Conservation (phyloP, 2,113 vertebrate genomes). For the Myotis davidii region DNA sequence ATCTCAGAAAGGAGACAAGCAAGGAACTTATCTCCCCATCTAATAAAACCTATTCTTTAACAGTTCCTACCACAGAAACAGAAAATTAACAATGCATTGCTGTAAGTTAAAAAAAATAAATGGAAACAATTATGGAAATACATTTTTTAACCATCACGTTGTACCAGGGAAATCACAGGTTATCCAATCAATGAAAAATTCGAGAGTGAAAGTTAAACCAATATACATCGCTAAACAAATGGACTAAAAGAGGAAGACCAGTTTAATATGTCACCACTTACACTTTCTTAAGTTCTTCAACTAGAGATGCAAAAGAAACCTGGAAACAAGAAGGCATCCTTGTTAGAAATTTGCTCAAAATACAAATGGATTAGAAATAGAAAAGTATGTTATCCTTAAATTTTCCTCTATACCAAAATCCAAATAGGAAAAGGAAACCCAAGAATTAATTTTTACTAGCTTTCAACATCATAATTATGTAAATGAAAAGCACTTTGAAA, state of each 20-base stretch:
- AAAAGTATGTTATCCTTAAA: neutral
- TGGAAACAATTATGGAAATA: conserved; percentile 17
- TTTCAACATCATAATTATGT: conserved; percentile 34
- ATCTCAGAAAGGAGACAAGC: neutral
- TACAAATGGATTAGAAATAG: conserved; percentile 40
- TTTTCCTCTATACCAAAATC: conserved; percentile 34
- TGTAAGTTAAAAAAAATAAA: conserved; percentile 17
- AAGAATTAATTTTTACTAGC: neutral
- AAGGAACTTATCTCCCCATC: neutral
- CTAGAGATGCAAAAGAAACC: conserved; percentile 88
- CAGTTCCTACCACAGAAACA: neutral
- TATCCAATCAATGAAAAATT: conserved; percentile 15
- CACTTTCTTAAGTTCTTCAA: conserved; percentile 93
- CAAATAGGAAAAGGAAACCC: conserved; percentile 38
- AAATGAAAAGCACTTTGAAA: conserved; percentile 53
- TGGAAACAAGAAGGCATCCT: conserved; percentile 75
- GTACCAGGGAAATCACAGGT: neutral
- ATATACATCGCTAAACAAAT: conserved; percentile 9
- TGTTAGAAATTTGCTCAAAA: conserved; percentile 54
- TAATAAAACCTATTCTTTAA: neutral
- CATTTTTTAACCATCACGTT: neutral
- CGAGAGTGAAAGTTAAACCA: conserved; percentile 25
- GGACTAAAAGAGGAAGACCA: conserved; percentile 12
- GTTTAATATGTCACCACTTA: conserved; percentile 85
- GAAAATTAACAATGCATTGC: conserved; percentile 14